Evolutionary conservation across 92 coral and sea anemone genomes (phyloP).

Genomic region (Epizoanthus scotinus): DNA sequence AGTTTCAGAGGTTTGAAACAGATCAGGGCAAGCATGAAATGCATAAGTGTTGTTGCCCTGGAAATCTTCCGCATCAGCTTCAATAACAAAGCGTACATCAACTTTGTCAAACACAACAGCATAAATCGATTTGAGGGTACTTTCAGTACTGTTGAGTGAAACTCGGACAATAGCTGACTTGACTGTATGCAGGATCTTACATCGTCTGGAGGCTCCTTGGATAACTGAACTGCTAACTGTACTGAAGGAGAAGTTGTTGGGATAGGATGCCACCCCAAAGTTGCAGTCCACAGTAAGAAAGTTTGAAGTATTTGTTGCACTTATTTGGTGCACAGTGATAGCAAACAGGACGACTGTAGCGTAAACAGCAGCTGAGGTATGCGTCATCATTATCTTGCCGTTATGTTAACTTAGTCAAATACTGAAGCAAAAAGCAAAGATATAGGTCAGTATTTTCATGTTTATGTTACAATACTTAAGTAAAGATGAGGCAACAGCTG

Average conservation of each 20-base stretch:
- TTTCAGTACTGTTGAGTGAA: slow-evolving; percentile 33
- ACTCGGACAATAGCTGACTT: slow-evolving; percentile 66
- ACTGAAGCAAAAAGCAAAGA: too few species aligned
- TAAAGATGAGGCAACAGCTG: too few species aligned
- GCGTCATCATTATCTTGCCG: background rate
- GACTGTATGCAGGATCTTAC: slow-evolving; percentile 43
- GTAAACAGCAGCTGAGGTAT: background rate
- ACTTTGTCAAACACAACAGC: slow-evolving; percentile 63
- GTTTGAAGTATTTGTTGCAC: slow-evolving; percentile 34
- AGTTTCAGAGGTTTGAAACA: background rate
- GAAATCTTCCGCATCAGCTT: slow-evolving; percentile 52
- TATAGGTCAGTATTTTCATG: too few species aligned
- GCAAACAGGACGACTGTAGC: background rate
- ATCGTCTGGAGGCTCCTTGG: slow-evolving; percentile 61
- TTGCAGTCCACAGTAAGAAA: slow-evolving; percentile 62
- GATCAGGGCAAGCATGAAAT: slow-evolving; percentile 84
- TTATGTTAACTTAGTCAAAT: too few species aligned
- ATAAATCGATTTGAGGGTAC: slow-evolving; percentile 53
- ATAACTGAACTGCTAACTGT: slow-evolving; percentile 52
- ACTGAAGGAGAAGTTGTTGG: slow-evolving; percentile 35
- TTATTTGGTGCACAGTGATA: background rate
- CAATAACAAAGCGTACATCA: slow-evolving; percentile 66
- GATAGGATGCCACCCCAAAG: slow-evolving; percentile 54
- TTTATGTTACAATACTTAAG: too few species aligned
- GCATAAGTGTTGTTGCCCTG: slow-evolving; percentile 46